phyloP scores from a whole-genome alignment of 2,113 vertebrate genomes.

The Poeciliopsis occidentalis region DNA sequence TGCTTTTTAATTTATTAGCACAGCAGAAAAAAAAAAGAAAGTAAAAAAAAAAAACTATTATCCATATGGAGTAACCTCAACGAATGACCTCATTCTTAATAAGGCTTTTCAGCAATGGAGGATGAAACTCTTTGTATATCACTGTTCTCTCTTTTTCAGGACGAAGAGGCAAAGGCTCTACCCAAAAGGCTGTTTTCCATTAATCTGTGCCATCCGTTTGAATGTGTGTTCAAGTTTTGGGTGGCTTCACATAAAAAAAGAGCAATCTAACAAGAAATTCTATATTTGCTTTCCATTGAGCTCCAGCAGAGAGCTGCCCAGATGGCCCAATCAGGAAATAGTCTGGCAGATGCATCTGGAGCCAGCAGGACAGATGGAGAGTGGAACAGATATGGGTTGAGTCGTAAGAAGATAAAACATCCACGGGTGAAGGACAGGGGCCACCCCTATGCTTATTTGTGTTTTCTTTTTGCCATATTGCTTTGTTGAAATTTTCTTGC shows the following conservation, averaged over 20 bases:
- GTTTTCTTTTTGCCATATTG: slow-evolving; percentile 29
- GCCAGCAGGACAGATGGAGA: slow-evolving; percentile 78
- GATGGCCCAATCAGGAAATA: slow-evolving; percentile 74
- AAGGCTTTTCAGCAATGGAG: slow-evolving; percentile 29
- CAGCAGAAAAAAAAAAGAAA: background rate
- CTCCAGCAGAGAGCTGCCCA: slow-evolving; percentile 62
- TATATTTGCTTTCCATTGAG: slow-evolving; percentile 67
- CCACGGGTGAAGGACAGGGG: slow-evolving; percentile 43
- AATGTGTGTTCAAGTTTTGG: slow-evolving; percentile 57
- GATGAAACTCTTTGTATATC: slow-evolving; percentile 36
- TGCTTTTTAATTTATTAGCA: background rate
- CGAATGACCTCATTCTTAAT: slow-evolving; percentile 58
- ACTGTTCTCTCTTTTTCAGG: slow-evolving; percentile 37
- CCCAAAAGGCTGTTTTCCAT: slow-evolving; percentile 52
- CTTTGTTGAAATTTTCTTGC: slow-evolving; percentile 13
- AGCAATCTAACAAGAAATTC: slow-evolving; percentile 60
- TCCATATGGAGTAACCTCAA: slow-evolving; percentile 34
- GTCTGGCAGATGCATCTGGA: slow-evolving; percentile 74
- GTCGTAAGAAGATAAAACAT: slow-evolving; percentile 43
- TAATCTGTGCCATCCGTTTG: slow-evolving; percentile 62
- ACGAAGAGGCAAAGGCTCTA: slow-evolving; percentile 29
- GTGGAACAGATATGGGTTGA: slow-evolving; percentile 59
- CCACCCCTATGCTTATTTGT: slow-evolving; percentile 34
- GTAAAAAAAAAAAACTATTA: slow-evolving; percentile 9
- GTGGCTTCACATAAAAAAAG: slow-evolving; percentile 31